These are phyloP conservation scores for Orientallactaga sibirica DNA, from an alignment of 2,797 vertebrate genomes.

Conservation along the genomic window DNA sequence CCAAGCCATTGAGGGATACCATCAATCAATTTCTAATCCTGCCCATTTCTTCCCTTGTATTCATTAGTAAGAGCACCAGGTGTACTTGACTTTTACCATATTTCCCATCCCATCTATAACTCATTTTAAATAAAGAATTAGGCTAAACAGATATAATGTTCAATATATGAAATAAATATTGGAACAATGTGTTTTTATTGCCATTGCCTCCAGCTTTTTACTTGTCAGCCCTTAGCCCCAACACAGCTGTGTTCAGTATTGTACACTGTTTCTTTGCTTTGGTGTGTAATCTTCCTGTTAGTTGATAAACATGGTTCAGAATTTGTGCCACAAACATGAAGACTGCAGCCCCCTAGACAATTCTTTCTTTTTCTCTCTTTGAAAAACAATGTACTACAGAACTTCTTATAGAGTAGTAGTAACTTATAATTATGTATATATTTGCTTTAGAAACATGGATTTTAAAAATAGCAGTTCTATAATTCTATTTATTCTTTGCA, in stretches of 20 bases:
- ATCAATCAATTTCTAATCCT: background rate
- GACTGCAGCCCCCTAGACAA: background rate
- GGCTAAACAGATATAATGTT: background rate
- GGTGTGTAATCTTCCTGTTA: background rate
- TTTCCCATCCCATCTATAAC: background rate
- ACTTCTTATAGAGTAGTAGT: background rate
- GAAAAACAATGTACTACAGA: background rate
- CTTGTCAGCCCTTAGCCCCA: background rate
- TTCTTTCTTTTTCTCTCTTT: slow-evolving; percentile 32
- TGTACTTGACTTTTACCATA: slow-evolving; percentile 12
- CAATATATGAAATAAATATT: background rate
- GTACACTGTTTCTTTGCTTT: slow-evolving; percentile 56
- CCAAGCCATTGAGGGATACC: background rate
- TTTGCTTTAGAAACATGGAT: background rate
- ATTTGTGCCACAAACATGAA: slow-evolving; percentile 55
- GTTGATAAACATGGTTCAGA: background rate
- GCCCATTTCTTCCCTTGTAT: background rate
- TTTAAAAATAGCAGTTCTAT: slow-evolving; percentile 14
- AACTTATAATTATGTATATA: rapidly evolving
- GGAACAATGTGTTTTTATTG: slow-evolving; percentile 43
- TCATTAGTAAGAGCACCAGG: background rate
- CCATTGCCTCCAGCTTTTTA: background rate
- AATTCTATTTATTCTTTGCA: slow-evolving; percentile 30
- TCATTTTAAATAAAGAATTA: slow-evolving; percentile 47
- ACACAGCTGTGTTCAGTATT: background rate